Conservation (phyloP, 1,140 invertebrate genomes). For the Teleopsis dalmanni region DNA sequence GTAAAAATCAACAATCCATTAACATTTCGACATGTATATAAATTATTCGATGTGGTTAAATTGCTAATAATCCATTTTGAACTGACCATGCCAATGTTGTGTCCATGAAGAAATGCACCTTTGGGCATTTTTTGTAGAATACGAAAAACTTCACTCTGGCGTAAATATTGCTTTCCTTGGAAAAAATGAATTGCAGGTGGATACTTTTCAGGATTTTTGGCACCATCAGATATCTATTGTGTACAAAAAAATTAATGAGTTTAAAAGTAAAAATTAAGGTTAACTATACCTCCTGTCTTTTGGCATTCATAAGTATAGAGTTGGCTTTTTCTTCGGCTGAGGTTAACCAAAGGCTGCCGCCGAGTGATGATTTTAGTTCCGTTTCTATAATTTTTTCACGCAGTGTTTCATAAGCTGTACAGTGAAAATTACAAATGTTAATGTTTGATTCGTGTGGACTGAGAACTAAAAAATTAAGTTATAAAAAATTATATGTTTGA, state of each 20-base stretch:
- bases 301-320: constrained; percentile 38
- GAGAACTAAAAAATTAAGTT: no score
- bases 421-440: no score
- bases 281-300: constrained; percentile 27
- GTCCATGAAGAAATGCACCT: constrained; percentile 65
- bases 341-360: constrained; percentile 32
- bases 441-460: no score
- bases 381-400: constrained; percentile 37
- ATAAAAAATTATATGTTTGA: no score
- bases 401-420: constrained; percentile 32
- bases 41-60: constrained; percentile 59
- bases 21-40: constrained; percentile 59
- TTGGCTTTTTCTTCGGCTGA: constrained; percentile 39
- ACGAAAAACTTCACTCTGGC: constrained; percentile 58
- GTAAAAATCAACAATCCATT: constrained; percentile 41
- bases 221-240: constrained; percentile 25
- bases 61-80: constrained; percentile 59
- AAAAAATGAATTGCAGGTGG: constrained; percentile 62
- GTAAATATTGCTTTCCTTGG: constrained; percentile 52
- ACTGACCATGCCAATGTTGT: constrained; percentile 60
- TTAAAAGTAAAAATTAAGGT: neutral
- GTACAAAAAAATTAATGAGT: neutral
- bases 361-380: constrained; percentile 26
- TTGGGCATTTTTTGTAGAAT: constrained; percentile 64
- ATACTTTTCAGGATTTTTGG: constrained; percentile 37